Conservation (phyloP, 2,797 vertebrate genomes). For the Aotus griseimembra region DNA sequence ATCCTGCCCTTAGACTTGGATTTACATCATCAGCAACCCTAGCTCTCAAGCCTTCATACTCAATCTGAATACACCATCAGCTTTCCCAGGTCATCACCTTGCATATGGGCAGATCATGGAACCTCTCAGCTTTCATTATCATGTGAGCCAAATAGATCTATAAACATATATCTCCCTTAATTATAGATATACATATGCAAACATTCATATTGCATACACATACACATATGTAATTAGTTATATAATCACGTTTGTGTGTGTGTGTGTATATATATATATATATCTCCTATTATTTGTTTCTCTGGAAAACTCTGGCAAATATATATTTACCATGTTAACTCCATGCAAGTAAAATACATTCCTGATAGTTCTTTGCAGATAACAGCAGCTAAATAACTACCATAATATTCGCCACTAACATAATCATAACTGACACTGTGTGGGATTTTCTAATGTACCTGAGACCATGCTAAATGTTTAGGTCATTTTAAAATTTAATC, state of each 20-base stretch:
- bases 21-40: no score
- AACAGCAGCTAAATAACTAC: neutral
- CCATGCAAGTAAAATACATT: neutral
- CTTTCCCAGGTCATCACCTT: neutral
- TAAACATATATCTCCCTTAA: neutral
- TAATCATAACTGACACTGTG: neutral
- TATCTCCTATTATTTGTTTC: neutral
- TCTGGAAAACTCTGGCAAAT: neutral
- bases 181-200: neutral
- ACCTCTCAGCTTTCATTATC: neutral
- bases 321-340: neutral
- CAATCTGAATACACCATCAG: neutral
- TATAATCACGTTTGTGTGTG: neutral
- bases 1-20: neutral
- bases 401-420: neutral
- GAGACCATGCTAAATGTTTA: neutral
- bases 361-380: neutral
- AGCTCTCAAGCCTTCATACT: neutral
- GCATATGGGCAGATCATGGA: neutral
- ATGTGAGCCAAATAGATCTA: neutral
- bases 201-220: neutral
- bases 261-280: neutral
- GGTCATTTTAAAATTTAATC: constrained; percentile 13
- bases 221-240: neutral
- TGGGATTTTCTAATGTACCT: neutral